A percentile compares a stretch with the other conserved stretches of the same genome.
These are phyloP conservation scores for Esox lucius DNA, from an alignment of 2,797 vertebrate genomes.

Conservation along the genomic window DNA sequence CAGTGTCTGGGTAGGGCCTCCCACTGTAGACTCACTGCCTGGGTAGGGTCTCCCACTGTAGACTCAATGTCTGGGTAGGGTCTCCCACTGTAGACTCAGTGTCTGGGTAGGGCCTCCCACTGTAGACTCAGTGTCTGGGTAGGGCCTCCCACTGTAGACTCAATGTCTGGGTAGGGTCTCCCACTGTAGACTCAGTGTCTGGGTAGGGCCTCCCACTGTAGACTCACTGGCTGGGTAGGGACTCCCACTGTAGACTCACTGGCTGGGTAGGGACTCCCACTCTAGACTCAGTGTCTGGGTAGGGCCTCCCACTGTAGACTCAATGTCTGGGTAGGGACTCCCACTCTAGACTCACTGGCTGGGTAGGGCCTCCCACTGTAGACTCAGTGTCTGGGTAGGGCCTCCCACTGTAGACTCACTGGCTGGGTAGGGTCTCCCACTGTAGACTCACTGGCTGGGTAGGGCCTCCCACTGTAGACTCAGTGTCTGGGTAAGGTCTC, in stretches of 20 bases:
- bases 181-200: constrained; percentile 2
- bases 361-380: constrained; percentile 77
- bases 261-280: constrained; percentile 81
- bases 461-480: constrained; percentile 43
- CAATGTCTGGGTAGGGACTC: too few species aligned
- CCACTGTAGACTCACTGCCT: background rate
- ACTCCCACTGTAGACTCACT: constrained; percentile 75
- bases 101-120: constrained; percentile 81
- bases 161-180: constrained; percentile 85
- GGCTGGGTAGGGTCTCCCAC: constrained; percentile 80
- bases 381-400: constrained; percentile 89
- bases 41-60: too few species aligned
- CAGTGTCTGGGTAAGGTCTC: too few species aligned
- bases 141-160: constrained; percentile 71
- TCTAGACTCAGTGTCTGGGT: background rate
- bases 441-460: constrained; percentile 89
- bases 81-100: constrained; percentile 75
- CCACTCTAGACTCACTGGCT: constrained; percentile 75
- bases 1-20: background rate
- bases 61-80: constrained; percentile 87
- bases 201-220: constrained; percentile 38
- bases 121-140: constrained; percentile 88
- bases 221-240: constrained; percentile 90
- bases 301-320: background rate
- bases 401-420: constrained; percentile 75